Base-by-base conservation (phyloP, 64 coral and sea anemone species). In the Dendronephthya gigantea region DNA sequence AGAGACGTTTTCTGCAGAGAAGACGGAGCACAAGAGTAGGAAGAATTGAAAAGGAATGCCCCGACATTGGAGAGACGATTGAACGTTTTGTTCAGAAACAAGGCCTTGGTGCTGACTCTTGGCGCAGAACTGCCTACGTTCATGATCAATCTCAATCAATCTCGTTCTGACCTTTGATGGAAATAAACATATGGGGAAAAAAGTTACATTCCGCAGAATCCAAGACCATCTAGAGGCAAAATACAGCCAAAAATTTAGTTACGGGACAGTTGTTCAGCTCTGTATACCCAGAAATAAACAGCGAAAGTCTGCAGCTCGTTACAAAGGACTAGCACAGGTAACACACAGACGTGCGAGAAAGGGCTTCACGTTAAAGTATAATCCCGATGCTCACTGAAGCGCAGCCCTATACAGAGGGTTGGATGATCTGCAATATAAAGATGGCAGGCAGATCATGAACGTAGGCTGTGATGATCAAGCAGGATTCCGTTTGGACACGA, bases 1-100 rank as follows among this genome's bases (percentile, higher is more conserved):
- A 79, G 36, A 29, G 32, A 1, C 28, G 72, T 16, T 79, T 79
- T 34, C 22, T 79, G 36, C 72, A 79, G 7, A 79, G 72, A 79
- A 79, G 32, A 79, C 7, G 72, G 22, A 79, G 72, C 29, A 79
- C 34, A 36, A 34, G 32, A 35, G 72, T 79, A 33, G 4, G 72
- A 35, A 79, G 72, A 79, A 79, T 79, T 79, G 27, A 79, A 79
- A 79, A 79, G 72, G 72, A 79, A 35, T 79, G 72, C 12, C 72
- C 72, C 32, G 28, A 79, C 32, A 79, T 79, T 79, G 72, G 72
- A 16, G 36, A 79, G 72, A 79, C 72, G 36, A 33, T 79, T 19
- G 32, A 79, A 15, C 30, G 36, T 15, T 79, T 79, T 34, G 72
- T 79, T 33, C 72, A 33, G 9, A 79, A 79, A 35, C 72, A 29